Base-by-base conservation (phyloP, 2,113 vertebrate species). In the Prunella fulvescens region DNA sequence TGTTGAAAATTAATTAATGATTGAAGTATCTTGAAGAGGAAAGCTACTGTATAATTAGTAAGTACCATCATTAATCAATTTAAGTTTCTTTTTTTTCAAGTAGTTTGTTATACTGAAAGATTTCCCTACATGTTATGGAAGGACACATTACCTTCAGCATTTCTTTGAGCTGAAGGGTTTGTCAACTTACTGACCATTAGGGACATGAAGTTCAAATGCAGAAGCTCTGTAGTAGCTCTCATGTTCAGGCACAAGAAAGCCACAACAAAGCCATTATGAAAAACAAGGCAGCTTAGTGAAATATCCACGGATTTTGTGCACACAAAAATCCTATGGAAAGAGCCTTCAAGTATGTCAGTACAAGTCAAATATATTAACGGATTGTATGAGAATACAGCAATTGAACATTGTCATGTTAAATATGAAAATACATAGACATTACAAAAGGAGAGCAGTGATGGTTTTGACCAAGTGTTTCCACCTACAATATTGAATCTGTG, bases 1-100 rank as follows among this genome's bases (percentile, higher is more conserved):
- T 92, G 48, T 50, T 82, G 71, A 91, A 92, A 94, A 76, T 81
- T 92, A 84, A 65, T 79, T 80, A 91, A 88, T 69, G n/a, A 81
- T 12, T 80, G 60, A 95, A 93, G 56, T 33, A 37, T 39, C 48
- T 72, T 90, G 78, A 95, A 95, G 40, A 88, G 51, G n/a, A 94
- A 83, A 79, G 81, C 37, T 81, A 90, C 50, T 87, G 77, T 78
- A 35, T 72, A 91, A 92, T 57, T 16, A 2, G 12, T 86, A 95
- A 88, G n/a, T 91, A 65, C 19, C 15, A 51, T 33, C 51, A 62
- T 91, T 94, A 93, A 94, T 92, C 86, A 85, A 24, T 69, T 78
- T 57, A 79, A 44, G 22, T 53, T 81, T 25, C 7, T 40, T 16
- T 35, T 64, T 92, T 86, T 81, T 56, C 26, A 62, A 40, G n/a